Conservation (phyloP, 2,888 invertebrate genomes). For the Microchrysa polita region DNA sequence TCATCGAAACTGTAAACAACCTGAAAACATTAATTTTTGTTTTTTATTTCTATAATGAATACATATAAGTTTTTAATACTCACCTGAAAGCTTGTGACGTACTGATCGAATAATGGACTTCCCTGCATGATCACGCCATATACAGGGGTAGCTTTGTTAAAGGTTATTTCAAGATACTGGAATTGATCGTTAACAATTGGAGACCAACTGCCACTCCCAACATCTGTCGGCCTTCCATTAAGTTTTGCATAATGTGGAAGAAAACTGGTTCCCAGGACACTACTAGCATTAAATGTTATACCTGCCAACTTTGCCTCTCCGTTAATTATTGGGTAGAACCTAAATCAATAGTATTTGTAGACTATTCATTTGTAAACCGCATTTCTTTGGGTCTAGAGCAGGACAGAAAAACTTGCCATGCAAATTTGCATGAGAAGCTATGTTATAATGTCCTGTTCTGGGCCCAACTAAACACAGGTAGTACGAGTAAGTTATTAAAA, state of each 20-base stretch:
- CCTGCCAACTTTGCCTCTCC: slow-evolving; percentile 66
- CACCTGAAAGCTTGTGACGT: slow-evolving; percentile 79
- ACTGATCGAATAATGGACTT: slow-evolving; percentile 73
- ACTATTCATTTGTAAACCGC: neutral
- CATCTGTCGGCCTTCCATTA: slow-evolving; percentile 57
- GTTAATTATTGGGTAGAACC: slow-evolving; percentile 63
- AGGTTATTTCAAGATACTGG: slow-evolving; percentile 76
- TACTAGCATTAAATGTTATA: slow-evolving; percentile 70
- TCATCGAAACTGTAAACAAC: slow-evolving; percentile 75
- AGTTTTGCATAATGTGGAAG: slow-evolving; percentile 68
- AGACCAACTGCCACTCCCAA: slow-evolving; percentile 73
- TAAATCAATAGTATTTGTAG: slow-evolving; percentile 7
- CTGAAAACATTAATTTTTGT: slow-evolving; percentile 54
- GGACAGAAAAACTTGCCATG: no score
- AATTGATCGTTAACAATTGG: slow-evolving; percentile 69
- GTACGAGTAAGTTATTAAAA: no score
- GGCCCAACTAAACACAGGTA: no score
- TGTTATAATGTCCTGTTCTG: no score
- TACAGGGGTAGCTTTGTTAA: slow-evolving; percentile 73
- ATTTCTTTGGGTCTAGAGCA: slow-evolving; percentile 5
- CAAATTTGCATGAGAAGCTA: no score
- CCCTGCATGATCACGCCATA: slow-evolving; percentile 81
- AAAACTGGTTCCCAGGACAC: slow-evolving; percentile 65
- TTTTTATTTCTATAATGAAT: no score
- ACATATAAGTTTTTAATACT: slow-evolving; percentile 4